These are phyloP conservation scores for Turnix velox DNA, from an alignment of 2,113 vertebrate genomes.

Conservation along the genomic window DNA sequence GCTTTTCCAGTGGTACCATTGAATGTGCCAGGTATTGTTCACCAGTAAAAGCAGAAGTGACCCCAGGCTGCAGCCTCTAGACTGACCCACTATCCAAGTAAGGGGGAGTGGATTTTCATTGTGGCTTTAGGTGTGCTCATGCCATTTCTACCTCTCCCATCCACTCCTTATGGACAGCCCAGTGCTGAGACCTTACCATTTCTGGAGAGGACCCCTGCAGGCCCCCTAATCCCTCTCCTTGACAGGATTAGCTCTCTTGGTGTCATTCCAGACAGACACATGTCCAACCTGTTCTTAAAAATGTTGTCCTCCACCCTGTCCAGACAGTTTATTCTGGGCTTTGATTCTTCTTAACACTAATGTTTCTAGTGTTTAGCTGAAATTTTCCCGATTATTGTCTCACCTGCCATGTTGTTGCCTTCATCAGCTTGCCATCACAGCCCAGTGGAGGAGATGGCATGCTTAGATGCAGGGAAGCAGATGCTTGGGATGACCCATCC, in stretches of 20 bases:
- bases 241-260: background rate
- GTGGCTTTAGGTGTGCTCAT: background rate
- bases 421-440: fast-evolving
- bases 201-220: background rate
- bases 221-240: background rate
- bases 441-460: fast-evolving
- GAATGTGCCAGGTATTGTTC: background rate
- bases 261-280: background rate
- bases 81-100: background rate
- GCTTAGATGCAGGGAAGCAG: background rate
- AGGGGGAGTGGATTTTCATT: background rate
- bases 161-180: background rate
- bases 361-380: background rate
- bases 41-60: background rate
- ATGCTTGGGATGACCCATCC: background rate
- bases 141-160: background rate
- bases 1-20: background rate
- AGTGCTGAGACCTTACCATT: background rate
- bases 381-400: background rate
- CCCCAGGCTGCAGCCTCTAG: background rate
- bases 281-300: background rate
- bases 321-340: background rate
- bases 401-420: background rate
- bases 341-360: background rate
- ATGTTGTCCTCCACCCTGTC: background rate